Evolutionary conservation across 2,888 invertebrate species (phyloP).

Genomic region (Branchipolynoe longqiensis): DNA sequence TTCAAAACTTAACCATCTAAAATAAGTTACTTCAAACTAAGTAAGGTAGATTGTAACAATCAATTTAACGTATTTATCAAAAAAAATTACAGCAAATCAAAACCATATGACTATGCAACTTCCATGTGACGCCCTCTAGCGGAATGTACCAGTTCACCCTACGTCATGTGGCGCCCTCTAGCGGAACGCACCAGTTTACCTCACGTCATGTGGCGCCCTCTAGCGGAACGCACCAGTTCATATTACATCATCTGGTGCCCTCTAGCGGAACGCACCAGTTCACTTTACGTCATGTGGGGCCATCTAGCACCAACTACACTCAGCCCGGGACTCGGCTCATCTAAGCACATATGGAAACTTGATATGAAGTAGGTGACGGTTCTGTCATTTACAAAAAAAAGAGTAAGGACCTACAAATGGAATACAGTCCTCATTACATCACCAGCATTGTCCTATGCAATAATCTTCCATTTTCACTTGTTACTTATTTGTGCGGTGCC

Average conservation of each 20-base stretch:
- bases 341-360: constrained; percentile 47
- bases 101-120: no score
- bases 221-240: neutral
- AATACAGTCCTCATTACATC: neutral
- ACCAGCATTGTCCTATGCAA: neutral
- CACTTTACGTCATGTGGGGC: neutral
- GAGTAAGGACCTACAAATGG: neutral
- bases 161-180: no score
- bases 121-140: no score
- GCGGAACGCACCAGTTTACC: neutral
- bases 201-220: neutral
- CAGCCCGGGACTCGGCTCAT: neutral
- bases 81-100: no score
- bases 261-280: neutral
- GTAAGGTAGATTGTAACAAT: no score
- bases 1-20: no score
- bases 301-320: neutral
- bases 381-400: neutral
- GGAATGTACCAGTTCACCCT: no score
- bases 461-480: neutral
- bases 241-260: neutral
- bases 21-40: no score
- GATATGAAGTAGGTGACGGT: constrained; percentile 15
- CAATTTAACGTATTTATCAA: no score
- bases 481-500: neutral